Conservation (phyloP, 1,140 invertebrate genomes). For the Tetranychus urticae region DNA sequence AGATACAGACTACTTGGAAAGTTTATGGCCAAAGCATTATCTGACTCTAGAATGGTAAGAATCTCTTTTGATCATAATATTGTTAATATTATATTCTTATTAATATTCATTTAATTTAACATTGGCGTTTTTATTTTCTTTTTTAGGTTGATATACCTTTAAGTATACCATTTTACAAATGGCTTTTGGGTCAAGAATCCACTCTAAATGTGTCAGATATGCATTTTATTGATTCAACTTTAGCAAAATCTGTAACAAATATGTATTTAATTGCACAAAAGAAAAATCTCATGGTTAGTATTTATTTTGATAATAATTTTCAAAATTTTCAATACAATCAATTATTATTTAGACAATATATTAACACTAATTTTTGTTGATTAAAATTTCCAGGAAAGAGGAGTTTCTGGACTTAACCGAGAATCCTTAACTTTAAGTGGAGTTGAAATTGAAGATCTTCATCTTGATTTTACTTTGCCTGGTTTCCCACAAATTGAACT, state of each 20-base stretch:
- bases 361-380: background rate
- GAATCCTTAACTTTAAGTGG: constrained; percentile 60
- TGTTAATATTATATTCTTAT: background rate
- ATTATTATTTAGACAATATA: background rate
- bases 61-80: background rate
- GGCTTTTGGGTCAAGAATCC: constrained; percentile 71
- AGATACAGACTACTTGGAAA: constrained; percentile 94
- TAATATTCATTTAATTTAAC: background rate
- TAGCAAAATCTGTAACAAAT: constrained; percentile 59
- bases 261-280: constrained; percentile 46
- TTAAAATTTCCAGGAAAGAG: background rate
- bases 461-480: constrained; percentile 80
- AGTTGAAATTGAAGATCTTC: constrained; percentile 68
- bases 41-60: constrained; percentile 91
- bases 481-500: constrained; percentile 79
- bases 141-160: constrained; percentile 77
- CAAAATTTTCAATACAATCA: background rate
- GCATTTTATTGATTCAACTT: constrained; percentile 53
- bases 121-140: background rate
- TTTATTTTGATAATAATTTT: background rate
- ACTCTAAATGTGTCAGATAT: constrained; percentile 60
- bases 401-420: constrained; percentile 25
- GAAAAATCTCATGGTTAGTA: constrained; percentile 14
- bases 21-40: constrained; percentile 96
- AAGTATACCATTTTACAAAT: constrained; percentile 81